These are phyloP conservation scores for Tetranychus truncatus DNA, from an alignment of 2,888 invertebrate genomes.

Conservation along the genomic window DNA sequence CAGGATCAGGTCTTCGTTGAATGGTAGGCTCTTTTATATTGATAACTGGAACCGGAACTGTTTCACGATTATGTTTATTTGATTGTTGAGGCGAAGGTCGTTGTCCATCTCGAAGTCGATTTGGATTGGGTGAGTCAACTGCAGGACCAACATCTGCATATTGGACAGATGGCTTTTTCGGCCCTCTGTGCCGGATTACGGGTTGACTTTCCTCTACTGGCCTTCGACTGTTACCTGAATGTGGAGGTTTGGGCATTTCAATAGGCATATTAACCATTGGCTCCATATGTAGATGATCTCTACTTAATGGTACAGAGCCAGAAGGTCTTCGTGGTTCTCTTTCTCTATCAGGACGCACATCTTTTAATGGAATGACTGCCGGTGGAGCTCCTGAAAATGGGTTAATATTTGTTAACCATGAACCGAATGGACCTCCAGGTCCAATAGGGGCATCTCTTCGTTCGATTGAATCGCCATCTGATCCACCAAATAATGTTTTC, in stretches of 20 bases:
- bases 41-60: slow-evolving; percentile 4
- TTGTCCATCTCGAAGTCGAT: not conserved
- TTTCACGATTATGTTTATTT: not conserved
- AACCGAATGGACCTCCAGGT: not conserved
- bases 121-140: not conserved
- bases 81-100: not conserved
- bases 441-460: not conserved
- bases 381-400: not conserved
- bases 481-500: slow-evolving; percentile 11
- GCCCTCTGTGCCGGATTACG: not conserved
- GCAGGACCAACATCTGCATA: not conserved
- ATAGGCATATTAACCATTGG: slow-evolving; percentile 12
- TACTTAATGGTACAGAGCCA: not conserved
- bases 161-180: not conserved
- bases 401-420: slow-evolving; percentile 5
- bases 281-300: not conserved
- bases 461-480: slow-evolving; percentile 1
- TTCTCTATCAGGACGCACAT: not conserved
- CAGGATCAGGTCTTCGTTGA: slow-evolving; percentile 9
- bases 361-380: not conserved
- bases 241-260: slow-evolving; percentile 7
- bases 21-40: slow-evolving; percentile 1
- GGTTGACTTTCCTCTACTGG: not conserved
- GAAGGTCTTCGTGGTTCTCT: not conserved
- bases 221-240: not conserved